Percentiles rank a stretch among this genome's conserved stretches.
phyloP scores from a whole-genome alignment of 1,140 invertebrate genomes.

The Choristoneura fumiferana region DNA sequence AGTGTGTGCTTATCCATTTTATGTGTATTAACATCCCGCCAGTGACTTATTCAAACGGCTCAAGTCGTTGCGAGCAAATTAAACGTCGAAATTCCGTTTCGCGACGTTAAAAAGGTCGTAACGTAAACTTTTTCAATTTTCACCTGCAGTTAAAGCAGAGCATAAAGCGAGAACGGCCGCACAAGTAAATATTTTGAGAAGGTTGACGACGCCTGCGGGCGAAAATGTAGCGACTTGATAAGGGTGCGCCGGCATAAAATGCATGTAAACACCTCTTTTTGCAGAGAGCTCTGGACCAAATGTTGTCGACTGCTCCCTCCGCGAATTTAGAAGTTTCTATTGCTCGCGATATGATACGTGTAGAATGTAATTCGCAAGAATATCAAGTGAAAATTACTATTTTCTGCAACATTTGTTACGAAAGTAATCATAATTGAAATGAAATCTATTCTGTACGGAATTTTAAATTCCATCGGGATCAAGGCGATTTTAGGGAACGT shows the following conservation, averaged over 20 bases:
- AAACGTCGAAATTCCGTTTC: conserved; percentile 51
- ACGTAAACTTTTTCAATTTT: conserved; percentile 78
- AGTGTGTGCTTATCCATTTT: neutral
- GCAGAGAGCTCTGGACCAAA: conserved; percentile 43
- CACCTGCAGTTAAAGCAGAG: conserved; percentile 66
- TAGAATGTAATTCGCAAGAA: conserved; percentile 4
- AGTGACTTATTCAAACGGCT: conserved; percentile 13
- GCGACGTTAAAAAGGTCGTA: conserved; percentile 60
- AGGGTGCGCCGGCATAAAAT: conserved; percentile 62
- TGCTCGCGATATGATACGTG: neutral
- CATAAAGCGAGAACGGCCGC: conserved; percentile 56
- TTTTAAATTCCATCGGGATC: too few species aligned
- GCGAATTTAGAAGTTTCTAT: conserved; percentile 35
- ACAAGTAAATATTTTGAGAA: conserved; percentile 66
- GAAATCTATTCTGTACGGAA: too few species aligned
- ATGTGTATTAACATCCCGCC: neutral
- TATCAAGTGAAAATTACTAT: conserved; percentile 4
- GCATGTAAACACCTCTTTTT: conserved; percentile 69
- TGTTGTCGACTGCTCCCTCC: conserved; percentile 44
- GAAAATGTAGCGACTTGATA: conserved; percentile 68
- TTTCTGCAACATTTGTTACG: neutral
- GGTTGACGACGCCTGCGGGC: conserved; percentile 64
- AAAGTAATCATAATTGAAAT: too few species aligned
- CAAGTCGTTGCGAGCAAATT: conserved; percentile 44
- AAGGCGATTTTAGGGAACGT: too few species aligned